Percentiles rank a stretch among this genome's conserved stretches.
Evolutionary conservation across 2,797 vertebrate genomes (phyloP).

Genomic region (Phylloscopus collybita): DNA sequence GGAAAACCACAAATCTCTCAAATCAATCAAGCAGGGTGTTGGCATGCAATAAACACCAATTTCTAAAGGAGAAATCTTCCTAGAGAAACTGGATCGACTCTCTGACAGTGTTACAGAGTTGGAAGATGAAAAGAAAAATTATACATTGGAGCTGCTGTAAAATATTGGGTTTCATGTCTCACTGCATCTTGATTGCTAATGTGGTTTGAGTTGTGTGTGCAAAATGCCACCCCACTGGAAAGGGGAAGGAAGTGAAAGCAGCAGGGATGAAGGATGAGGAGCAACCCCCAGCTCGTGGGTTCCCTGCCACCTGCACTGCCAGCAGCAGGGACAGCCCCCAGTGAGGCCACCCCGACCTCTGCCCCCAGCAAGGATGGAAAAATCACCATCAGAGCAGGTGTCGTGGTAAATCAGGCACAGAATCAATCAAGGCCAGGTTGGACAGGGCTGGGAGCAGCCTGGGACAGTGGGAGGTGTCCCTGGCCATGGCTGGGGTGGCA

Average conservation of each 20-base stretch:
- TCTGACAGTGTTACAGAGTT: neutral
- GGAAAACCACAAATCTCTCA: neutral
- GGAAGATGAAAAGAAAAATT: constrained; percentile 7
- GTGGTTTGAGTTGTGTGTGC: neutral
- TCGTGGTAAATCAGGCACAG: accelerated
- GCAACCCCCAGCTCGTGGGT: accelerated
- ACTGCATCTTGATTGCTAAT: neutral
- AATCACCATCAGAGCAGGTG: accelerated
- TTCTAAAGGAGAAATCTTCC: neutral
- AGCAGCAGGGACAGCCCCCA: neutral
- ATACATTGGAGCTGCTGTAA: neutral
- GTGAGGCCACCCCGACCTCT: neutral
- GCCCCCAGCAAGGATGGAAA: accelerated
- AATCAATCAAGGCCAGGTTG: accelerated
- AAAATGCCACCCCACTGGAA: neutral
- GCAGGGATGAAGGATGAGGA: neutral
- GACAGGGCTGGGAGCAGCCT: neutral
- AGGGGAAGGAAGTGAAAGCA: neutral
- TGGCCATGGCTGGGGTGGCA: neutral
- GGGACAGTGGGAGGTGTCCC: neutral
- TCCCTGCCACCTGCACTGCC: neutral
- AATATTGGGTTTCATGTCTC: neutral
- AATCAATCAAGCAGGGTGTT: neutral
- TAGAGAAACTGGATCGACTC: neutral
- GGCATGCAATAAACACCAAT: neutral